A percentile compares a stretch with the other conserved stretches of the same genome.
phyloP scores from a whole-genome alignment of 1,140 invertebrate genomes.

The Temnothorax curvispinosus region DNA sequence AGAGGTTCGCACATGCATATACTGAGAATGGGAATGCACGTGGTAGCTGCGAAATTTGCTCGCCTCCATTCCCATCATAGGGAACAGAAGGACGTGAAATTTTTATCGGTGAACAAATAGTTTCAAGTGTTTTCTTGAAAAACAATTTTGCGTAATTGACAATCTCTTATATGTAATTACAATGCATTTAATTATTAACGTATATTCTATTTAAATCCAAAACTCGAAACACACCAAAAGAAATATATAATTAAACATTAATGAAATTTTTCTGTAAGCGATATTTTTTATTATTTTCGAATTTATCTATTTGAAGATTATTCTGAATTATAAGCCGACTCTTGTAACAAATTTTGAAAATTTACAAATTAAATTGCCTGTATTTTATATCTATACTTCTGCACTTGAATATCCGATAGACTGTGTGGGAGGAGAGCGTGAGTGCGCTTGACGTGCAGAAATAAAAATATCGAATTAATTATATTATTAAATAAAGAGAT shows the following conservation, averaged over 20 bases:
- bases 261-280: neutral
- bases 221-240: neutral
- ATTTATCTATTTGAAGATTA: neutral
- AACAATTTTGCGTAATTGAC: neutral
- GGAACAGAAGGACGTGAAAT: neutral
- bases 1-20: neutral
- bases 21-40: slow-evolving; percentile 24
- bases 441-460: neutral
- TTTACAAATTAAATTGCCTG: neutral
- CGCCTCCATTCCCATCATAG: neutral
- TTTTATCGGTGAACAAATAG: neutral
- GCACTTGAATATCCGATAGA: neutral
- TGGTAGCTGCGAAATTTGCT: neutral
- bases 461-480: slow-evolving; percentile 44
- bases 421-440: neutral
- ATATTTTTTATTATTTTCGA: neutral
- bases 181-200: neutral
- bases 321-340: neutral
- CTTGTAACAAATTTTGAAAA: neutral
- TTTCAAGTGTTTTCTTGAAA: neutral
- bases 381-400: neutral
- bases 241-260: neutral
- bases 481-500: slow-evolving; percentile 27
- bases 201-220: neutral
- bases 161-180: neutral